Percentiles rank a stretch among this genome's conserved stretches.
Conservation (phyloP, 2,888 invertebrate genomes). For the Drosophila neotestacea region DNA sequence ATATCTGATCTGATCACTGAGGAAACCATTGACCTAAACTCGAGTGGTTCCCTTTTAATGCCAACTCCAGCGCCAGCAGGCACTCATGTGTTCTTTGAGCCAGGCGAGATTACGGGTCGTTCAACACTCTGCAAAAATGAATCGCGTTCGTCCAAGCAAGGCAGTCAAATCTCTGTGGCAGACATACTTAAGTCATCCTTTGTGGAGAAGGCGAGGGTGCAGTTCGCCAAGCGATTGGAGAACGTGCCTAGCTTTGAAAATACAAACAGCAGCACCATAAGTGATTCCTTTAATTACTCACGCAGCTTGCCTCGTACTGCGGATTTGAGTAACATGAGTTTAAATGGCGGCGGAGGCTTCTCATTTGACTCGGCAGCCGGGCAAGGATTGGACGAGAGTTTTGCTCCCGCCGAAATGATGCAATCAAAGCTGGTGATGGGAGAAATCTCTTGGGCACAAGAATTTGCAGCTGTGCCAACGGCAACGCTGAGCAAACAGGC, state of each 20-base stretch:
- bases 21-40: conserved; percentile 83
- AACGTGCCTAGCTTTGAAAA: conserved; percentile 38
- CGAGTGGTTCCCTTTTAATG: conserved; percentile 53
- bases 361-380: conserved; percentile 57
- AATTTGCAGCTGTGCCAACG: conserved; percentile 83
- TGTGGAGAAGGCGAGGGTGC: conserved; percentile 80
- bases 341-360: conserved; percentile 67
- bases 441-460: conserved; percentile 84
- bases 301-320: conserved; percentile 82
- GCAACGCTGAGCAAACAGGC: conserved; percentile 74
- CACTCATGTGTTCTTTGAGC: conserved; percentile 82
- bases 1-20: conserved; percentile 83
- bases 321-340: conserved; percentile 76
- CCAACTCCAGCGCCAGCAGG: conserved; percentile 51
- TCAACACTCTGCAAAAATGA: conserved; percentile 76
- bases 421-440: conserved; percentile 79
- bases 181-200: conserved; percentile 84
- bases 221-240: conserved; percentile 57
- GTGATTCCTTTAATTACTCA: conserved; percentile 65
- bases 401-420: conserved; percentile 83
- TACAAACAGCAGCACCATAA: conserved; percentile 41
- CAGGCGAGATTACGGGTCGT: conserved; percentile 83
- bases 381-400: conserved; percentile 65
- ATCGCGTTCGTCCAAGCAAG: conserved; percentile 24
- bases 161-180: conserved; percentile 72